Evolutionary conservation across 2,113 vertebrate genomes (phyloP), one percentile per base, ranked within the genome.

Genomic region (Picathartes gymnocephalus): DNA sequence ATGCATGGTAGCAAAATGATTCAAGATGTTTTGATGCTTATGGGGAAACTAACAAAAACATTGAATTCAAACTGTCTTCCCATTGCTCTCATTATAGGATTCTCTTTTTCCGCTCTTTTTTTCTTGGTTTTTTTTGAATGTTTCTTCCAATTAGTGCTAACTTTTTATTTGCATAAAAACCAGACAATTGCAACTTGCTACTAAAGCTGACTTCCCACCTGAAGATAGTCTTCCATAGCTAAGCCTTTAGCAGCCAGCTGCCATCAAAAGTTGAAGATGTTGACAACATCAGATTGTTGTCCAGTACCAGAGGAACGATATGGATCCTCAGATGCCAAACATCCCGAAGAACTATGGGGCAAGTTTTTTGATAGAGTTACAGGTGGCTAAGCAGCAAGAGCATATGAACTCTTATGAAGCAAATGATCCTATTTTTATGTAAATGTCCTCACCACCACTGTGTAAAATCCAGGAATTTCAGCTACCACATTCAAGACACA

Each of bases 1-100:
- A 95, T 77, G 44, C 54, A 92, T 57, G 28, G 50, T 64, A 88
- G 60, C 56, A 94, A 95, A 94, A 80, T 35, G n/a, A 92, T 69
- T 85, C 81, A 86, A 93, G 62, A 79, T 53, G 24, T 69, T 88
- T 81, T 93, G 47, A 76, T 45, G 50, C 54, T 81, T 90, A 44
- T 21, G n/a, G 44, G 69, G 54, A 95, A 94, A 76, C 28, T 66
- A 79, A 81, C 33, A 91, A 84, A 93, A 86, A 27, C 31, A 54
- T 12, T 14, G 45, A 54, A 90, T 87, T 86, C 35, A 73, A 45
- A 66, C 33, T 44, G 35, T 85, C 61, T 93, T 91, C 40, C 15
- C 56, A 44, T 16, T 40, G 25, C 20, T 86, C 71, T 92, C 48
- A 71, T 78, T 50, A 64, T 9, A 48, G 7, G 31, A 56, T 27